These are phyloP conservation scores for Cervus canadensis DNA, from an alignment of 2,113 vertebrate species.

Conservation along the genomic window DNA sequence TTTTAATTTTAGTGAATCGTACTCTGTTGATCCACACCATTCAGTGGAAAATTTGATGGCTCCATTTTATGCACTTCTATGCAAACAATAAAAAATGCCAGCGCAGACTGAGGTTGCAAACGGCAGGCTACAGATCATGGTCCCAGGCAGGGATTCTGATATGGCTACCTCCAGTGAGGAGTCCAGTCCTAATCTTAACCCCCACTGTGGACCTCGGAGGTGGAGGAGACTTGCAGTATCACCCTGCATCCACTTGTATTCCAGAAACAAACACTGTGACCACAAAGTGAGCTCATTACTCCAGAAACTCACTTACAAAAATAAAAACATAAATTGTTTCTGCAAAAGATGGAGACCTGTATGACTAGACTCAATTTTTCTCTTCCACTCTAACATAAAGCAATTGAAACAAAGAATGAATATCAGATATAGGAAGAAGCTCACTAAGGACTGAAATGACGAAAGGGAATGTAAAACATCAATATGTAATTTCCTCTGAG, in stretches of 20 bases:
- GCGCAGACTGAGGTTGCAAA: neutral
- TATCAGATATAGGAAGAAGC: neutral
- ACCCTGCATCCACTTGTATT: rapidly evolving
- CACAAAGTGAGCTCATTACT: neutral
- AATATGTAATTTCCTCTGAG: rapidly evolving
- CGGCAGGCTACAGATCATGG: no score
- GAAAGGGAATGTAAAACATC: neutral
- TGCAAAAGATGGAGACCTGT: neutral
- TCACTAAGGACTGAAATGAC: neutral
- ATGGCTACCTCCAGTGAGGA: rapidly evolving
- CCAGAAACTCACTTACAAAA: neutral
- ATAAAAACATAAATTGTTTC: neutral
- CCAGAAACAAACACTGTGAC: neutral
- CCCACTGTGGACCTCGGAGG: rapidly evolving
- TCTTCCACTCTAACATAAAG: neutral
- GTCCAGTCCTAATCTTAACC: neutral
- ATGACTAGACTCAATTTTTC: neutral
- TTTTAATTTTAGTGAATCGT: neutral
- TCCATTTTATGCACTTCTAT: neutral
- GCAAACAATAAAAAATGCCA: neutral
- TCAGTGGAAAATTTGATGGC: neutral
- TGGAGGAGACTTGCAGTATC: neutral
- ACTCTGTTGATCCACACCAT: neutral
- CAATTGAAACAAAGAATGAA: neutral
- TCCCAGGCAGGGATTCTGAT: neutral